Evolutionary conservation across 2,888 invertebrate genomes (phyloP), one percentile per base, ranked within the genome.

Genomic region (Ectemnius lituratus): DNA sequence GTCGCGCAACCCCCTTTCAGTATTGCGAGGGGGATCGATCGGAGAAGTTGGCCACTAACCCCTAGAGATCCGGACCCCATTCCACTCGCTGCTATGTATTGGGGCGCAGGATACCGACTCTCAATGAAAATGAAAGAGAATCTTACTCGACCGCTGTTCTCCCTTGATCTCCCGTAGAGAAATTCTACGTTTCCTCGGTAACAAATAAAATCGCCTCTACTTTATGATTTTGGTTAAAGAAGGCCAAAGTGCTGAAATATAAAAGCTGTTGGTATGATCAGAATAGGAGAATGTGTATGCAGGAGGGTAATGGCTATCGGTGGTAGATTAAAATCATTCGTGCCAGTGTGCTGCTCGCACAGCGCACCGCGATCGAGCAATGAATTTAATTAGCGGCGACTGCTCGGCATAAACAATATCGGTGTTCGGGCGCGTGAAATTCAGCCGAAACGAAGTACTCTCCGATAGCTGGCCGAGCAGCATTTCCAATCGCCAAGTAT

Each of bases 1-100:
- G 81, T 81, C 82, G 80, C 37, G 37, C 73, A 65, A 69, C 75
- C 73, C 79, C 72, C 79, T 63, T 65, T 62, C 45, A 49, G 69
- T 59, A 61, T 47, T 77, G 37, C 82, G 81, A 85, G 81, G 85
- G 84, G 82, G 83, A 87, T 88, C 88, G 88, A 88, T 87, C 87
- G 84, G 76, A 73, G 80, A 70, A 81, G 81, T 72, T 73, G 75
- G 70, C 66, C 84, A 79, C 85, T 83, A 80, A 76, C 85, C 79
- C 70, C 75, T 74, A 71, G 78, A 83, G 83, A 85, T 82, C 77
- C 73, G 71, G 84, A 84, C 82, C 76, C 81, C 69, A 71, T 68
- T 65, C 63, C 64, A 20, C 57, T 62, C 23, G 20, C 45, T 28
- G 63, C 46, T 61, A 64, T 18, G 60, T 45, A 59, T 67, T 37